phyloP scores from a whole-genome alignment of 2,113 vertebrate species.

The Columba janthina region DNA sequence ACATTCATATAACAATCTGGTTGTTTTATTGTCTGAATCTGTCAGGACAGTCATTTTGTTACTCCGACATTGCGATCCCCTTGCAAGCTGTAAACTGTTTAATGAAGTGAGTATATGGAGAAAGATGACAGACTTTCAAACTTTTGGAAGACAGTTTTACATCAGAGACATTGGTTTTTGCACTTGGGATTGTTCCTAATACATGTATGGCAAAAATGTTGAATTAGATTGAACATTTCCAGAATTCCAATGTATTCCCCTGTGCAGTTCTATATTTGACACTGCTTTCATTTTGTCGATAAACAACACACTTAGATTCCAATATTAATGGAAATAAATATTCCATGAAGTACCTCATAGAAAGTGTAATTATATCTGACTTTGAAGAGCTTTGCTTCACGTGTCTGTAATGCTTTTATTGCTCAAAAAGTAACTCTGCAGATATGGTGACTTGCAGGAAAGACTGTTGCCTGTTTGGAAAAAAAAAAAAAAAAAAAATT shows the following conservation, averaged over 20 bases:
- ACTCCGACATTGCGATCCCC: constrained; percentile 78
- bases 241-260: constrained; percentile 71
- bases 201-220: constrained; percentile 75
- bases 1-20: constrained; percentile 80
- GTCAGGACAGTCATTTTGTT: constrained; percentile 82
- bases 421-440: not conserved
- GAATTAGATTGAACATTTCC: constrained; percentile 75
- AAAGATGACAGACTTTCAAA: constrained; percentile 82
- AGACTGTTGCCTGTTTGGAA: not conserved
- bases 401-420: constrained; percentile 23
- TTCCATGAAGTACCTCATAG: constrained; percentile 14
- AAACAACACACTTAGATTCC: constrained; percentile 58
- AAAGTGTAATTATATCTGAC: constrained; percentile 9
- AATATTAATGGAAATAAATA: constrained; percentile 69
- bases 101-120: constrained; percentile 82
- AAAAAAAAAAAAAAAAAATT: not conserved
- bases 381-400: constrained; percentile 46
- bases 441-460: not conserved
- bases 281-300: constrained; percentile 73
- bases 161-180: constrained; percentile 74
- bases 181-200: constrained; percentile 70
- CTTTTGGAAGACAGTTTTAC: constrained; percentile 75
- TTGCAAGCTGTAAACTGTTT: constrained; percentile 82
- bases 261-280: constrained; percentile 61
- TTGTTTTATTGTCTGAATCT: constrained; percentile 84